Conservation (phyloP, 2,113 vertebrate species). For the Sakesphorus luctuosus region DNA sequence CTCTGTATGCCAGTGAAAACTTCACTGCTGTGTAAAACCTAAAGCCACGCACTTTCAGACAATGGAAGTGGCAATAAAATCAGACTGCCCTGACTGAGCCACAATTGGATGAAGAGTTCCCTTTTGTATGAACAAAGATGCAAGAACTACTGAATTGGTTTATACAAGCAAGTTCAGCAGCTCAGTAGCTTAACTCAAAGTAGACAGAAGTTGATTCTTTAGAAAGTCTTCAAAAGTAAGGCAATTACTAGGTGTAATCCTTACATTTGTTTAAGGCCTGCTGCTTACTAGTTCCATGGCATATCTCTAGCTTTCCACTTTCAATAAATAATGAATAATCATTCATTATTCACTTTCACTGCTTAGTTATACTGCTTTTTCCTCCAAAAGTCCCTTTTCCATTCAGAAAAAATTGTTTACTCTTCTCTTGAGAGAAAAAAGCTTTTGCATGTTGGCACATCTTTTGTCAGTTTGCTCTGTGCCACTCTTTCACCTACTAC, state of each 20-base stretch:
- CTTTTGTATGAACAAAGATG: neutral
- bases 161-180: neutral
- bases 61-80: neutral
- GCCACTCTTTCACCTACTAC: neutral
- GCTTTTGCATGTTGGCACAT: neutral
- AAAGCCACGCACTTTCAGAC: accelerated
- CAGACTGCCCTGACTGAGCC: neutral
- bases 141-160: neutral
- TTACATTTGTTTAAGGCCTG: neutral
- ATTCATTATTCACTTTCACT: neutral
- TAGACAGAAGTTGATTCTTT: neutral
- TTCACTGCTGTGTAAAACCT: neutral
- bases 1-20: neutral
- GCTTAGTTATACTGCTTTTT: neutral
- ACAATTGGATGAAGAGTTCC: neutral
- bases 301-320: neutral
- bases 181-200: neutral
- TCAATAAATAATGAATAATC: neutral
- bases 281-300: neutral
- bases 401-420: neutral
- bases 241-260: neutral
- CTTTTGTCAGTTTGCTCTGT: neutral
- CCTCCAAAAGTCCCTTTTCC: neutral
- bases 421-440: neutral
- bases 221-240: neutral